Base-by-base conservation (phyloP, 23 tunicate species). In the Halocynthia aurantium region DNA sequence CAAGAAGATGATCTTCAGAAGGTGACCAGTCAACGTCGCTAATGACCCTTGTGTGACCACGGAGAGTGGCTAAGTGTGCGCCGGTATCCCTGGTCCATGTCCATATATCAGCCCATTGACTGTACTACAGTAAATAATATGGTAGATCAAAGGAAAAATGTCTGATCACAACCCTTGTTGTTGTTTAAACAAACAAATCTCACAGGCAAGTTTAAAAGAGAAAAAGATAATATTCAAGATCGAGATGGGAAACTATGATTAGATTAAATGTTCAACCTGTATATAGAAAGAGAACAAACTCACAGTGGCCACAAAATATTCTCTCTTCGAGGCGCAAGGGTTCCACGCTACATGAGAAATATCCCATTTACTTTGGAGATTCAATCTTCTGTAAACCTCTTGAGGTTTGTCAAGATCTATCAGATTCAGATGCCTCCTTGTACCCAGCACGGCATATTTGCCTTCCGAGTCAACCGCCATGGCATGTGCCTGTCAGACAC, bases 11-110 rank as follows among this genome's bases (percentile, higher is more conserved):
- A 20, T 86, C 84, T 44, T 86, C 82, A 6, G 51, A 61, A 62
- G 61, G 62, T 31, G 87, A 92, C 98, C 98, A 92, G 58, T 92
- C 92, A 61, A 72, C 87, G 69, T 92, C 98, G 69, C 98, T 86
- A 0, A 92, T 83, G 18, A 78, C 87, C n/a, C 98, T 65, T 4
- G 92, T 86, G 80, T 92, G 98, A 13, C 88, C 98, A 11, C 51
- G 13, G 11, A 92, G 69, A 55, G 84, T 79, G 12, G 88, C 85
- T 6, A 86, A 49, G 49, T 54, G 22, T 13, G 71, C 76, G 11
- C 73, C 78, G 71, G 64, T 72, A 19, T 65, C 75, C 62, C 78
- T 77, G 57, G 69, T 70, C 61, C 57, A 92, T 70, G 74, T 71
- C 93, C 93, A 92, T 7, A 92, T 53, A 77, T 86, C 92, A 15